A percentile compares a stretch with the other conserved stretches of the same genome.
Conservation (phyloP, 53 echinoderm and acorn worm genomes). For the Apostichopus leukothele region DNA sequence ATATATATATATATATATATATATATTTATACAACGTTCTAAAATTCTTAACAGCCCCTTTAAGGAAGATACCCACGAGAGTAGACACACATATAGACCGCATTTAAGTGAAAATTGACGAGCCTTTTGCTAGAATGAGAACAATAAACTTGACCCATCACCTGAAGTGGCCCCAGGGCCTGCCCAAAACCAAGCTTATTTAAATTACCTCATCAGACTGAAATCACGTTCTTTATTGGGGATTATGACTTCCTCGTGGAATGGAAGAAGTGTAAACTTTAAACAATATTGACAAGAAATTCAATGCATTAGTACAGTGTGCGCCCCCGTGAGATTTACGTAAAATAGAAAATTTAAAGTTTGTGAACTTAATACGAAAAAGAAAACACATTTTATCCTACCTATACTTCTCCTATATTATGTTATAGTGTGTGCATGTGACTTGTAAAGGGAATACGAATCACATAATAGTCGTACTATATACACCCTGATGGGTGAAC, state of each 20-base stretch:
- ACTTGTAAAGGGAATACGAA: too few relatives aligned
- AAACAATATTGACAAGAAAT: constrained; percentile 17
- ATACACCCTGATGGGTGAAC: not conserved
- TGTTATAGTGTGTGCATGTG: too few relatives aligned
- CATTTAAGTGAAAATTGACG: not conserved
- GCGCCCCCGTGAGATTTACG: constrained; percentile 30
- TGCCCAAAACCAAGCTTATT: constrained; percentile 30
- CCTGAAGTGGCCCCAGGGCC: constrained; percentile 34
- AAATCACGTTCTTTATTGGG: constrained; percentile 32
- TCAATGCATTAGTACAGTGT: constrained; percentile 28
- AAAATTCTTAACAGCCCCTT: not conserved
- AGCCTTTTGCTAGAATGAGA: not conserved
- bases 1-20: too few relatives aligned
- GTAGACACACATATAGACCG: not conserved
- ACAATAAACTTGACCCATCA: constrained; percentile 35
- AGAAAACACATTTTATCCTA: too few relatives aligned
- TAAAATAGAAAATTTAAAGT: not conserved
- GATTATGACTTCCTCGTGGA: not conserved
- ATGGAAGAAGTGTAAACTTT: not conserved
- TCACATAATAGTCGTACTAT: not conserved
- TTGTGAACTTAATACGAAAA: too few relatives aligned
- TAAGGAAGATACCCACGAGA: not conserved
- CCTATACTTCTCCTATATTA: too few relatives aligned
- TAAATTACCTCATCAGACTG: constrained; percentile 33
- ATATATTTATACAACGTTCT: too few relatives aligned